Evolutionary conservation across 2,797 vertebrate species (phyloP), one percentile per base, ranked within the genome.

Genomic region (Melanotaenia parkinsoni): DNA sequence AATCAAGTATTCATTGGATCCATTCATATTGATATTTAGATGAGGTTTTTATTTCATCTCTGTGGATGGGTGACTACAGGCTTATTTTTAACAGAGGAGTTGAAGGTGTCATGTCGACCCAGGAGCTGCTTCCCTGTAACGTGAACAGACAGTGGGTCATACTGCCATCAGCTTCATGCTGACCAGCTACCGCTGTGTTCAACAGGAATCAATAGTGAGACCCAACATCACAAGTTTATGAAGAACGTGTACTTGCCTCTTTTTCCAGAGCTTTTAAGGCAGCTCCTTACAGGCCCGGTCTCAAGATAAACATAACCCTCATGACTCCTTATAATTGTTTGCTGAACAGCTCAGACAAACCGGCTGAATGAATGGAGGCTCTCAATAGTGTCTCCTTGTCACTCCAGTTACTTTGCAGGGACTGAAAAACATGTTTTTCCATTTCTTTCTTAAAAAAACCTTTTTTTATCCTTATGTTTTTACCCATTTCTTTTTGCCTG

Each of bases 171-270:
- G 87, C 91, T 88, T 86, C 81, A 80, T 80, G 85, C 86, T 92
- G 91, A 94, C 93, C 90, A 86, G 85, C 89, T 85, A 83, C 82
- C 83, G 43, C 78, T 91, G 90, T 63, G 22, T 86, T 78, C 69
- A 88, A 90, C 85, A 90, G 65, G 65, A 93, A 95, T 95, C 95
- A 92, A 95, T 95, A 92, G 75, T 61, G 53, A 84, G 74, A 74
- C 70, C 74, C 70, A 76, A 71, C 79, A 81, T 78, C 86, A 77
- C 86, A 67, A 69, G 80, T 86, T 86, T 85, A 83, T 87, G 79
- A 82, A 84, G 86, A 80, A 86, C 79, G 84, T 63, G 58, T 70
- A 88, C 82, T 81, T 74, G 74, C 74, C 87, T 84, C 74, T 86
- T 87, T 84, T 83, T 66, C 58, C 62, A n/a, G 60, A 70, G 86